Evolutionary conservation across 2,888 invertebrate species (phyloP).

Genomic region (Netelia virgata): DNA sequence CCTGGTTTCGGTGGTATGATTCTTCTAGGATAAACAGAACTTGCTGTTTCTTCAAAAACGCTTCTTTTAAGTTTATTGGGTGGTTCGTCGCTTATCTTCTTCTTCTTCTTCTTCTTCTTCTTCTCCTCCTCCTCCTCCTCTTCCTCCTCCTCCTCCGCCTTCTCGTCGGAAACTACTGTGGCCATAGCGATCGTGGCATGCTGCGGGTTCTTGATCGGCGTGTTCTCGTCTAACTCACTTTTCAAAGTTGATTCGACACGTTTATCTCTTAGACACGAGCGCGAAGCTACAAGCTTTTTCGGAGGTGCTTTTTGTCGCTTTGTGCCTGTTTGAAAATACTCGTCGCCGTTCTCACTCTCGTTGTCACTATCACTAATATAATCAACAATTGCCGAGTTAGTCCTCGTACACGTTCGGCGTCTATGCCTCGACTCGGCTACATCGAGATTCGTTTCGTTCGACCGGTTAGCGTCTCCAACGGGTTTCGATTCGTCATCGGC

Average conservation of each 20-base stretch:
- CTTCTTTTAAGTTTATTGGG: conserved; percentile 35
- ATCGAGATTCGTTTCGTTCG: conserved; percentile 63
- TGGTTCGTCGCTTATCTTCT: conserved; percentile 10
- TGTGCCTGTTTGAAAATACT: conserved; percentile 6
- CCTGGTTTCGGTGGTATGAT: conserved; percentile 69
- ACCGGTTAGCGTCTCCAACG: conserved; percentile 51
- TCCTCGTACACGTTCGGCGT: conserved; percentile 34
- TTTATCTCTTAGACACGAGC: not conserved
- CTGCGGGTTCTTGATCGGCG: conserved; percentile 5
- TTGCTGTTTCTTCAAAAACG: conserved; percentile 32
- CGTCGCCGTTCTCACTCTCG: conserved; percentile 55
- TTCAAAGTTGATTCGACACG: conserved; percentile 19
- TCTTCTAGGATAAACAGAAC: conserved; percentile 70
- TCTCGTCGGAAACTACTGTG: conserved; percentile 41
- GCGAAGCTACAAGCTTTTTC: not conserved
- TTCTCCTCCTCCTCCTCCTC: conserved; percentile 54
- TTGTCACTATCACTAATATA: conserved; percentile 69
- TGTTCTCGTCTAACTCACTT: conserved; percentile 20
- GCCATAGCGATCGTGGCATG: not conserved
- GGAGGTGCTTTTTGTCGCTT: conserved; percentile 33
- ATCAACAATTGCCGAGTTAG: conserved; percentile 42
- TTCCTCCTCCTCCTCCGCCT: conserved; percentile 50
- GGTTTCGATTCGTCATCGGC: conserved; percentile 61
- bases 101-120: too few relatives aligned
- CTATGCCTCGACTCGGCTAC: conserved; percentile 70